Conservation (phyloP, 1,140 invertebrate species). For the Parasteatoda tepidariorum region DNA sequence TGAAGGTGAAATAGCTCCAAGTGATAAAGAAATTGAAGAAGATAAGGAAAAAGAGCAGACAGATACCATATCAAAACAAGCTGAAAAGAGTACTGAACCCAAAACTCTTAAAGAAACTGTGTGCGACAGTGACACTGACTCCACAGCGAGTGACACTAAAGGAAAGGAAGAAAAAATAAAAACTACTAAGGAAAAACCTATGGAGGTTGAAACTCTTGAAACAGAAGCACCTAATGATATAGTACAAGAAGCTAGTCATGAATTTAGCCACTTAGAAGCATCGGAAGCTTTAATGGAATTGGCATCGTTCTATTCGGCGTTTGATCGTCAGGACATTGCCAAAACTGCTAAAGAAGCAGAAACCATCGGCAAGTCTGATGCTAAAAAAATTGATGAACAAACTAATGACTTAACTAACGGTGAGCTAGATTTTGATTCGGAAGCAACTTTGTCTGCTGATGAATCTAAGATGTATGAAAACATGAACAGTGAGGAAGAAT, state of each 20-base stretch:
- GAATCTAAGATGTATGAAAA: slow-evolving; percentile 3
- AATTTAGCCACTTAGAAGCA: slow-evolving; percentile 64
- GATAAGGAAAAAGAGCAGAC: slow-evolving; percentile 52
- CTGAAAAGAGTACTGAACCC: slow-evolving; percentile 62
- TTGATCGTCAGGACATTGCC: not conserved
- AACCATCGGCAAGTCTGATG: not conserved
- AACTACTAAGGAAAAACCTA: not conserved
- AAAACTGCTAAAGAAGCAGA: not conserved
- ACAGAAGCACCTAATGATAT: not conserved
- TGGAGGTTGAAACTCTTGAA: not conserved
- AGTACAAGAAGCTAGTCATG: slow-evolving; percentile 43
- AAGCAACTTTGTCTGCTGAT: slow-evolving; percentile 45
- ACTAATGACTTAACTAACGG: slow-evolving; percentile 12
- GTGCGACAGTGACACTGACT: slow-evolving; percentile 12
- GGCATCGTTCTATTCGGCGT: slow-evolving; percentile 64
- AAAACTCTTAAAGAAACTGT: slow-evolving; percentile 37
- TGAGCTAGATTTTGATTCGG: slow-evolving; percentile 20
- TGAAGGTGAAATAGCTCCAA: slow-evolving; percentile 6
- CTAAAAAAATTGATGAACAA: slow-evolving; percentile 30
- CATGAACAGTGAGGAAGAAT: slow-evolving; percentile 6
- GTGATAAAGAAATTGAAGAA: slow-evolving; percentile 45
- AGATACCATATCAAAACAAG: slow-evolving; percentile 33
- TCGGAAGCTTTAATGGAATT: slow-evolving; percentile 72
- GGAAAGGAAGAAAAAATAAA: not conserved
- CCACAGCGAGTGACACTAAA: not conserved